These are phyloP conservation scores for Halichoeres trimaculatus DNA, from an alignment of 2,113 vertebrate genomes.

Conservation along the genomic window DNA sequence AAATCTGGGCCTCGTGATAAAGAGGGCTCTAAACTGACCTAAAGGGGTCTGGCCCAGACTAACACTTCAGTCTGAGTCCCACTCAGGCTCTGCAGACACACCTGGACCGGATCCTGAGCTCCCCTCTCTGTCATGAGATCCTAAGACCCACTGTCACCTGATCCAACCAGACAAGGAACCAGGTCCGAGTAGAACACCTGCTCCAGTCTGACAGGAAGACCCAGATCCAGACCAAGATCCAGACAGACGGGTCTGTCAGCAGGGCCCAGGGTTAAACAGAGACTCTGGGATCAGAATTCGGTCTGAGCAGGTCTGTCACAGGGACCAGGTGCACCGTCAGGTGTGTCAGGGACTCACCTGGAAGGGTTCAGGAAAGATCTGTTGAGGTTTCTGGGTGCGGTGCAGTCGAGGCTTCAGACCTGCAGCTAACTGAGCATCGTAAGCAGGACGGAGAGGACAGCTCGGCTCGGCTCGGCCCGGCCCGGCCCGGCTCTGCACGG, in stretches of 20 bases:
- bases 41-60: no score
- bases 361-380: conserved; percentile 5
- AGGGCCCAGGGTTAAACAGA: no score
- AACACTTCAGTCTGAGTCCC: no score
- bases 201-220: neutral
- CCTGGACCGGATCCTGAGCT: neutral
- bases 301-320: neutral
- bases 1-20: no score
- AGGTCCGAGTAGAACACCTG: neutral
- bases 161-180: neutral
- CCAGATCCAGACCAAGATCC: neutral
- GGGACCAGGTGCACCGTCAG: conserved; percentile 29
- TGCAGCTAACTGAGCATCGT: conserved; percentile 46
- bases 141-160: neutral
- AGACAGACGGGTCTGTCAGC: neutral
- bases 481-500: neutral
- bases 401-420: conserved; percentile 44
- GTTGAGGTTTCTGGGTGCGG: conserved; percentile 43
- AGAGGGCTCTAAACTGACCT: no score
- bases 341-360: conserved; percentile 61
- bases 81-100: no score
- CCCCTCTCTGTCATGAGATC: neutral
- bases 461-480: conserved; percentile 9
- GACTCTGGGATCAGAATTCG: neutral
- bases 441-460: neutral